Evolutionary conservation across 2,797 vertebrate species (phyloP).

Genomic region (Melopsittacus undulatus): DNA sequence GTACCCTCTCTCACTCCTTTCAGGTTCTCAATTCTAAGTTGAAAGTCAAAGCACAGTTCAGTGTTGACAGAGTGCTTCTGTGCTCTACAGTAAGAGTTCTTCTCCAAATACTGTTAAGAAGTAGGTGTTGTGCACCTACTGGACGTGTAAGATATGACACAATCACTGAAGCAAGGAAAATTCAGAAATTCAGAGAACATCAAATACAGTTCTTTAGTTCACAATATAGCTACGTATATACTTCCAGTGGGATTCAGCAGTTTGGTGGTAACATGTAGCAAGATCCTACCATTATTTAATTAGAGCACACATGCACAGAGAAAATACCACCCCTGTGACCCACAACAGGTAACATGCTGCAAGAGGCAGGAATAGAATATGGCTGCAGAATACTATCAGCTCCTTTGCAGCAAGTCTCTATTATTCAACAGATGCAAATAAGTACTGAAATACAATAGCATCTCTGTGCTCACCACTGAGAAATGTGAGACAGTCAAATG

Average conservation of each 20-base stretch:
- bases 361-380: neutral
- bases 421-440: neutral
- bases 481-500: neutral
- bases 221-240: neutral
- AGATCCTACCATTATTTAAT: neutral
- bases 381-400: neutral
- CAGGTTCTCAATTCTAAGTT: neutral
- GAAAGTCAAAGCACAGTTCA: neutral
- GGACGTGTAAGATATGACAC: neutral
- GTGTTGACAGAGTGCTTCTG: neutral
- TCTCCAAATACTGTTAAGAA: neutral
- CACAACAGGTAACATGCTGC: neutral
- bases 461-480: neutral
- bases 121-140: neutral
- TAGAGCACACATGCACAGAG: neutral
- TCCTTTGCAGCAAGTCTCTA: neutral
- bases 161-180: neutral
- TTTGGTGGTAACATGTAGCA: neutral
- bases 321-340: neutral
- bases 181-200: neutral
- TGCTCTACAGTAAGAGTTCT: neutral
- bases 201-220: neutral
- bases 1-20: neutral
- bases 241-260: neutral
- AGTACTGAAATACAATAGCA: neutral